These are phyloP conservation scores for Oxytorus armatus DNA, from an alignment of 2,888 invertebrate genomes.

Conservation along the genomic window DNA sequence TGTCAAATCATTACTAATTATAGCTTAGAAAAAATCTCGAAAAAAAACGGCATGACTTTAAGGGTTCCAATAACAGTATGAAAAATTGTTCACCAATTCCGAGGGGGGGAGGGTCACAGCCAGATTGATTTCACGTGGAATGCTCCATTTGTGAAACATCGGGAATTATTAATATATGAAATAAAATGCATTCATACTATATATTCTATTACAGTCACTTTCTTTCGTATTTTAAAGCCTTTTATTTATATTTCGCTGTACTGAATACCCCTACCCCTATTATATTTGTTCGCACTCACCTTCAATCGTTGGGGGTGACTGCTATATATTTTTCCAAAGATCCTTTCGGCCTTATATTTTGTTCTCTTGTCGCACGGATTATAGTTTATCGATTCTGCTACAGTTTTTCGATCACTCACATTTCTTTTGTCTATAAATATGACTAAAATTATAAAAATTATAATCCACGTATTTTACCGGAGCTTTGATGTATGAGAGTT, in stretches of 20 bases:
- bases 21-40: too few species aligned
- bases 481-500: not conserved
- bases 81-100: too few species aligned
- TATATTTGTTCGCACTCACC: constrained; percentile 49
- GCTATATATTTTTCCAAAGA: constrained; percentile 60
- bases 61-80: too few species aligned
- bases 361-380: constrained; percentile 21
- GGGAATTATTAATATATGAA: not conserved
- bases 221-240: not conserved
- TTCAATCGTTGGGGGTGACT: constrained; percentile 35
- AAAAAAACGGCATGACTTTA: too few species aligned
- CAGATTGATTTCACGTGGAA: too few species aligned
- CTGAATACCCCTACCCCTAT: not conserved
- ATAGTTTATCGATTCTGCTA: constrained; percentile 34
- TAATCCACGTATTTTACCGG: constrained; percentile 9
- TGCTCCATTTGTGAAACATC: not conserved
- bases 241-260: not conserved
- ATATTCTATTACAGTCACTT: not conserved
- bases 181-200: not conserved
- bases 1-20: too few species aligned
- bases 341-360: constrained; percentile 34
- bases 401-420: constrained; percentile 57
- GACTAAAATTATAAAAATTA: constrained; percentile 9
- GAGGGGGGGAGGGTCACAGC: too few species aligned
- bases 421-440: constrained; percentile 9